A percentile compares a stretch with the other conserved stretches of the same genome.
These are phyloP conservation scores for Urocolius indicus DNA, from an alignment of 2,113 vertebrate species.

Conservation along the genomic window DNA sequence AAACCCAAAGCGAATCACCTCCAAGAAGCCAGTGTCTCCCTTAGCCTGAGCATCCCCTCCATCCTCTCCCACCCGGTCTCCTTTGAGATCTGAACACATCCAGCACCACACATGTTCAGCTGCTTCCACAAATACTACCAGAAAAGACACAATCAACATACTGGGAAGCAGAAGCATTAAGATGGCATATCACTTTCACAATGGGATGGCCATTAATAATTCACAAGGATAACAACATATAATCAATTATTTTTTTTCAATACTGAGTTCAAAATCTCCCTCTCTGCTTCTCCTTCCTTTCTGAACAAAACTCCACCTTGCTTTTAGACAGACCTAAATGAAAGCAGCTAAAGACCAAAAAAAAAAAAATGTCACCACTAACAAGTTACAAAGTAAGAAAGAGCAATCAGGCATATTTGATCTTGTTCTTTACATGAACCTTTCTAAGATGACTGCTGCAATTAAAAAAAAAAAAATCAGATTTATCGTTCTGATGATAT, in stretches of 20 bases:
- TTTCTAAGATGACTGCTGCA: conserved; percentile 40
- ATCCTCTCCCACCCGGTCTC: background rate
- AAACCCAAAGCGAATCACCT: background rate
- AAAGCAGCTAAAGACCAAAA: conserved; percentile 44
- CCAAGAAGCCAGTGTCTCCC: conserved; percentile 10
- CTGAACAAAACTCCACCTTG: background rate
- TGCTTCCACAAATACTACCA: background rate
- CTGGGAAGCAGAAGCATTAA: conserved; percentile 65
- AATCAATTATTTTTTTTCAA: conserved; percentile 38
- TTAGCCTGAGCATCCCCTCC: background rate
- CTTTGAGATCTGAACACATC: background rate
- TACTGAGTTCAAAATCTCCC: background rate
- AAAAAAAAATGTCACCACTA: conserved; percentile 30
- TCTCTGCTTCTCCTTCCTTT: background rate
- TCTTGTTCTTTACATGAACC: conserved; percentile 26
- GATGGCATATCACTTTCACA: conserved; percentile 27
- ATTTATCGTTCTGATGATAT: conserved; percentile 65
- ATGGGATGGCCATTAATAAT: conserved; percentile 19
- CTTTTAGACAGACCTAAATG: background rate
- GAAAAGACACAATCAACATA: conserved; percentile 57
- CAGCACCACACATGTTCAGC: background rate
- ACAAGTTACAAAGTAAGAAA: conserved; percentile 57
- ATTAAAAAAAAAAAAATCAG: conserved; percentile 58
- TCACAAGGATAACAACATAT: background rate
- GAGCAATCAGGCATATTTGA: conserved; percentile 39